A percentile compares a stretch with the other conserved stretches of the same genome.
Conservation (phyloP, 2,888 invertebrate species). For the Dione vanillae region DNA sequence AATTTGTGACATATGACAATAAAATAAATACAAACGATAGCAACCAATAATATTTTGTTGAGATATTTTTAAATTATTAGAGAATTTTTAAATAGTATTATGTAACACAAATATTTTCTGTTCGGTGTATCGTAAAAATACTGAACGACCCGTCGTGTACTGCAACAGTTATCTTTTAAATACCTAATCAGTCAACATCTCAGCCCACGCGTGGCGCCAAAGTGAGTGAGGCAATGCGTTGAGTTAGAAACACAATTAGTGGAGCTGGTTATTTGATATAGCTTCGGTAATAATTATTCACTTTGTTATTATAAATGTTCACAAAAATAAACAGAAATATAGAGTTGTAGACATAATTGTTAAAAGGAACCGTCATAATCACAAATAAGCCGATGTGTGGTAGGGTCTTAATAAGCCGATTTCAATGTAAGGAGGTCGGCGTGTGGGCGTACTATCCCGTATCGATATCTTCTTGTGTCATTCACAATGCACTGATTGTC, state of each 20-base stretch:
- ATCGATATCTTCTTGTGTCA: constrained; percentile 65
- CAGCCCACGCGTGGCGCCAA: constrained; percentile 74
- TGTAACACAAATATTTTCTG: constrained; percentile 41
- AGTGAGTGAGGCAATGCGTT: constrained; percentile 53
- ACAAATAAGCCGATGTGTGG: constrained; percentile 60
- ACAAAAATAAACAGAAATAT: constrained; percentile 24
- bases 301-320: constrained; percentile 34
- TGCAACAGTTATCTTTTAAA: constrained; percentile 77
- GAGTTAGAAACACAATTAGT: constrained; percentile 39
- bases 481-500: constrained; percentile 70
- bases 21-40: constrained; percentile 43
- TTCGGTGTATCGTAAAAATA: constrained; percentile 55
- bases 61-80: constrained; percentile 40
- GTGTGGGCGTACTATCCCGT: constrained; percentile 68
- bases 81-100: constrained; percentile 39
- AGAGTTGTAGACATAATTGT: constrained; percentile 16
- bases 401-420: constrained; percentile 79
- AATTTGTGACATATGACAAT: constrained; percentile 44
- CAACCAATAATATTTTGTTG: constrained; percentile 36
- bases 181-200: constrained; percentile 80
- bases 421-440: constrained; percentile 71
- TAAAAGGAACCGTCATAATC: constrained; percentile 39
- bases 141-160: constrained; percentile 53
- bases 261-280: constrained; percentile 35
- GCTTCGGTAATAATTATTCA: constrained; percentile 32